Percentiles rank a stretch among this genome's conserved stretches.
These are phyloP conservation scores for Calliphora vicina DNA, from an alignment of 1,140 invertebrate genomes.

Conservation along the genomic window DNA sequence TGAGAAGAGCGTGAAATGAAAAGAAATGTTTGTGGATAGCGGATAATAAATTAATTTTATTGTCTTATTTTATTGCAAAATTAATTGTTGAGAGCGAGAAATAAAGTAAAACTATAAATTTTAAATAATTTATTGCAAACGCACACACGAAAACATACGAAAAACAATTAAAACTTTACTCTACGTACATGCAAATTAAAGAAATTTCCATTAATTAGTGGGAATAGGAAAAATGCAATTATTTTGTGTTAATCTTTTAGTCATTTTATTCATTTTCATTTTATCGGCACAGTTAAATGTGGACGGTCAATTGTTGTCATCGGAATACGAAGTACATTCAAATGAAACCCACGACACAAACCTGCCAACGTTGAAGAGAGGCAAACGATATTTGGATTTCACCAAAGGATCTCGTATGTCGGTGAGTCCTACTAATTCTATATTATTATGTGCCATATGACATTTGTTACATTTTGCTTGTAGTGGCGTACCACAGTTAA, in stretches of 20 bases:
- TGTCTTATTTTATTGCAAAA: conserved; percentile 4
- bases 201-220: too few species aligned
- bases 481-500: conserved; percentile 66
- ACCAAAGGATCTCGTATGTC: conserved; percentile 39
- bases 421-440: conserved; percentile 28
- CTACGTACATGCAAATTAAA: too few species aligned
- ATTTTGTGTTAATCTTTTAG: not conserved
- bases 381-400: conserved; percentile 39
- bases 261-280: not conserved
- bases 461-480: not conserved
- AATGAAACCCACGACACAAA: not conserved
- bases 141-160: not conserved
- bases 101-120: not conserved
- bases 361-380: conserved; percentile 20
- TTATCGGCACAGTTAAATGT: not conserved
- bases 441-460: not conserved
- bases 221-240: not conserved
- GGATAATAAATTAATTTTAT: conserved; percentile 16
- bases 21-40: not conserved
- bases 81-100: not conserved
- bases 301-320: not conserved
- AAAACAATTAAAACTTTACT: not conserved
- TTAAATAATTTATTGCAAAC: not conserved
- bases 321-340: not conserved
- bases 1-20: not conserved